A percentile compares a stretch with the other conserved stretches of the same genome.
These are phyloP conservation scores for Thyatira batis DNA, from an alignment of 2,888 invertebrate species.

Conservation along the genomic window DNA sequence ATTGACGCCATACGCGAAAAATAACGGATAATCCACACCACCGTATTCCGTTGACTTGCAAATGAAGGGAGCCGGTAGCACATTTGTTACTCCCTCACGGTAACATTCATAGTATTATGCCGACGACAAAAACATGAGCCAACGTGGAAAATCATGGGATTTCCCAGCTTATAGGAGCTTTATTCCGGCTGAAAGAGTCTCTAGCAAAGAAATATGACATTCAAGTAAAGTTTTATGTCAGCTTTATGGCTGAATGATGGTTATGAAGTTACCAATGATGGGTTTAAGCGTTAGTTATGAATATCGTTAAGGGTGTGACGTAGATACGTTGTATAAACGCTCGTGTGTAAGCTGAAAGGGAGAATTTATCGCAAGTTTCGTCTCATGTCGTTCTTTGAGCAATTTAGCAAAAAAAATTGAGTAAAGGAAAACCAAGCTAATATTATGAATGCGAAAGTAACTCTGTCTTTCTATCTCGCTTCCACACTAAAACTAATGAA, in stretches of 20 bases:
- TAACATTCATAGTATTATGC: slow-evolving; percentile 15
- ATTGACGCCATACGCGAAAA: not conserved
- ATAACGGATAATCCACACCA: slow-evolving; percentile 3
- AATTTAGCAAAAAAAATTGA: not conserved
- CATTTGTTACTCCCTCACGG: slow-evolving; percentile 11
- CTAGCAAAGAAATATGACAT: not conserved
- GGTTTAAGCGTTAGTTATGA: not conserved
- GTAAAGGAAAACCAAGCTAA: not conserved
- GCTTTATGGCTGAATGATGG: not conserved
- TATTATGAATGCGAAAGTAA: too few relatives aligned
- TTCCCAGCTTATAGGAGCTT: slow-evolving; percentile 12
- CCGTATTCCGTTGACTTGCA: slow-evolving; percentile 12
- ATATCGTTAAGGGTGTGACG: not conserved
- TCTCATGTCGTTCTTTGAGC: not conserved
- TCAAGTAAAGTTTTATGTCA: not conserved
- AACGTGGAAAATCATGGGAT: slow-evolving; percentile 24
- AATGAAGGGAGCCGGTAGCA: slow-evolving; percentile 18
- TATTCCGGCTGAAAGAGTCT: not conserved
- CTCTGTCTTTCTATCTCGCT: too few relatives aligned
- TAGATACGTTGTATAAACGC: not conserved
- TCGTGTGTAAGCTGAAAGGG: not conserved
- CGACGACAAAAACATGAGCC: slow-evolving; percentile 15
- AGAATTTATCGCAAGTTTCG: not conserved
- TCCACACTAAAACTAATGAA: too few relatives aligned
- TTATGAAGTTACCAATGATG: not conserved